A percentile compares a stretch with the other conserved stretches of the same genome.
Conservation (phyloP, 2,797 vertebrate species). For the Platalea minor region DNA sequence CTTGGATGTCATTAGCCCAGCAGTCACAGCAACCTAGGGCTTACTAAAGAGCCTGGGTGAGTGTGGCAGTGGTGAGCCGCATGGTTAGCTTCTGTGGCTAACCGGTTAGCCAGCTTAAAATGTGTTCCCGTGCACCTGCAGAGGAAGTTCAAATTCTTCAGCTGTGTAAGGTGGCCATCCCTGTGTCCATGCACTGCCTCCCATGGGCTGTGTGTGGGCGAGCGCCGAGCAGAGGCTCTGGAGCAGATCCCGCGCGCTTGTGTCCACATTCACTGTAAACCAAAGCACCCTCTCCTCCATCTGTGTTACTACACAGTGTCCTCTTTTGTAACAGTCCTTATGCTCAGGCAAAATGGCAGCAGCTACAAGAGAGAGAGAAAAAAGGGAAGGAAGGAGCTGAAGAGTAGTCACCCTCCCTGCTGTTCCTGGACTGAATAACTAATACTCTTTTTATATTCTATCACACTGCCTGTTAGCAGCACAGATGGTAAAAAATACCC, state of each 20-base stretch:
- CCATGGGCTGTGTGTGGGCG: accelerated
- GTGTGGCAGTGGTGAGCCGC: background rate
- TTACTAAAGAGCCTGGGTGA: background rate
- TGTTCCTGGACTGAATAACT: slow-evolving; percentile 16
- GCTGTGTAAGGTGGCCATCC: background rate
- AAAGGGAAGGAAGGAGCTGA: background rate
- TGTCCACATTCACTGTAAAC: background rate
- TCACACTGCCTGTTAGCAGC: slow-evolving; percentile 38
- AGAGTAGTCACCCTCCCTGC: background rate
- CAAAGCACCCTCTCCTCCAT: background rate
- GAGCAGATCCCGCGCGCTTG: accelerated
- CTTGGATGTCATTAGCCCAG: background rate
- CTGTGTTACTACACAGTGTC: background rate
- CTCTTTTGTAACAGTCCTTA: background rate
- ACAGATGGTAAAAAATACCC: slow-evolving; percentile 56
- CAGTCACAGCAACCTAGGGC: accelerated
- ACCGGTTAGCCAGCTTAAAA: background rate
- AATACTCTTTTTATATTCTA: slow-evolving; percentile 35
- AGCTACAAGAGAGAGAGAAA: background rate
- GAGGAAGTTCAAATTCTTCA: accelerated
- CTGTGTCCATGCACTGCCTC: background rate
- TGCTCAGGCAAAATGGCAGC: background rate
- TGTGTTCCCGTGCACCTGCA: accelerated
- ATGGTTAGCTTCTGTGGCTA: background rate
- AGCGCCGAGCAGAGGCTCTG: background rate